Evolutionary conservation across 1,140 invertebrate species (phyloP), one percentile per base, ranked within the genome.

Genomic region (Drosophila kikkawai): DNA sequence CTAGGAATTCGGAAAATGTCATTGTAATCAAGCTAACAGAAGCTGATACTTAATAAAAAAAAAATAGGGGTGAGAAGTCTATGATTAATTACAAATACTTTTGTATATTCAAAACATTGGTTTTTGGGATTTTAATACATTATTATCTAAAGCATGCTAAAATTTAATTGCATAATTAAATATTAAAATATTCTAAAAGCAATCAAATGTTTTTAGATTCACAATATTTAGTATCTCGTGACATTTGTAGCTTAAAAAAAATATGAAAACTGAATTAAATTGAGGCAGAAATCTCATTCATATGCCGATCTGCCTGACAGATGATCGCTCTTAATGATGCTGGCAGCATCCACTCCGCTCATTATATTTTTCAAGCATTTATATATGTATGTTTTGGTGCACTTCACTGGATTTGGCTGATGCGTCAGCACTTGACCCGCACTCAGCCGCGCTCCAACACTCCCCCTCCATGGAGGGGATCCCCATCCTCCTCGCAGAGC

Each of bases 371-470:
- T 84, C 60, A 83, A 75, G 77, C 69, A 66, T 73, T 90, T 79
- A 85, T 79, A 84, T 84, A 59, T 84, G 68, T 81, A 59, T 88
- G 73, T 87, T 87, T 84, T 77, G 77, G 65, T 87, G 84, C 84
- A 90, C 84, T 87, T 75, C 69, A 88, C 77, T 88, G 77, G 80
- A 84, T 87, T 87, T 87, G 84, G 84, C 84, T 84, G 84, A 90
- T 88, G 84, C 84, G 80, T 90, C 84, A 84, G 84, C 84, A 87
- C 85, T 90, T 87, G 84, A 88, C 85, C 85, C 84, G 84, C 50
- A 45, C 64, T 75, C 53, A 37, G 42, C 42, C 57, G 58, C 44
- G 32, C 51, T 47, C 45, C 74, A n/a, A 8, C 22, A 6, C 17
- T 45, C n/a, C 42, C 26, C 29, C 12, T 47, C 32, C 51, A 37